Evolutionary conservation across 1,140 invertebrate species (phyloP), one percentile per base, ranked within the genome.

Genomic region (Orchesella cincta): DNA sequence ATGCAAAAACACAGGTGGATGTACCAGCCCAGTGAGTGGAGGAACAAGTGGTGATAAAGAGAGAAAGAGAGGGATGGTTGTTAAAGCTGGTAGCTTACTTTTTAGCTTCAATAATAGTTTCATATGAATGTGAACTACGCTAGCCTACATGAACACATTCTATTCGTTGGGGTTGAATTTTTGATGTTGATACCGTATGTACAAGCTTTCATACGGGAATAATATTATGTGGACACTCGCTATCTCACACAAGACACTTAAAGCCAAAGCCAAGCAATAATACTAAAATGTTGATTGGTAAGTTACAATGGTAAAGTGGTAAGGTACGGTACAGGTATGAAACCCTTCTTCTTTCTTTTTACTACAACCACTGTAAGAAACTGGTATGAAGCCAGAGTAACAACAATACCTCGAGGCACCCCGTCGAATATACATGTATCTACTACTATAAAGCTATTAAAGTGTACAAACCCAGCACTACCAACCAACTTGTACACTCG

Each of bases 331-430:
- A 26, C 52, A 26, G 23, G 52, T 57, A 57, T 14, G n/a, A 57
- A 57, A 57, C 23, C 39, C 39, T 46, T 46, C 39, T 46, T 18
- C 8, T 46, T 46, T 46, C 20, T 46, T 46, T 12, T 46, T 46
- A 12, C 39, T 46, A 46, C 8, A 46, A 46, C 20, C 20, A 46
- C 23, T 16, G 5, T 62, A 26, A 62, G 23, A 62, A 62, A n/a
- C 54, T 62, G 16, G 54, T 28, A 18, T 33, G 62, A 67, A 67
- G 31, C 28, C 31, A 67, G 62, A 29, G 33, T 29, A 67, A 67
- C 31, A 33, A 33, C 33, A 31, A 8, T 67, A 67, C 28, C 62
- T 67, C 62, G 31, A 67, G 62, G 62, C 62, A 67, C 31, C 62
- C 62, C 31, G 31, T 67, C 29, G 62, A 67, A 29, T 2, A 57